Evolutionary conservation across 2,113 vertebrate genomes (phyloP).

Genomic region (Crotalus viridis): DNA sequence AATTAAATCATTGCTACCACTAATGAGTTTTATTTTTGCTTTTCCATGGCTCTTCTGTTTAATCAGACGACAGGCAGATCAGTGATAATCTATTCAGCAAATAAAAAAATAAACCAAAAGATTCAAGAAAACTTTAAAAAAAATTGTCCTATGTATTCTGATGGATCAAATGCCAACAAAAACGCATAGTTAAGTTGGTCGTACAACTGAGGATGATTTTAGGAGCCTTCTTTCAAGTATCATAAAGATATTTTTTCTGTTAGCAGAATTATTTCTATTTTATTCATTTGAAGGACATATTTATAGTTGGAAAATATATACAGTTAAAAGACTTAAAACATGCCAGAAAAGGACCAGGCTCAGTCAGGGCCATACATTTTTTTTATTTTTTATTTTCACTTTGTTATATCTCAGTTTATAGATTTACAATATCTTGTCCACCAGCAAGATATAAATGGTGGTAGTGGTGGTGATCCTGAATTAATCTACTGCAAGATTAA

Average conservation of each 20-base stretch:
- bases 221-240: not conserved
- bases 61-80: slow-evolving; percentile 17
- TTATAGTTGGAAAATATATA: not conserved
- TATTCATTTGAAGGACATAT: not conserved
- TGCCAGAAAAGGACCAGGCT: not conserved
- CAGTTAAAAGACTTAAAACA: not conserved
- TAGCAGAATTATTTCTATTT: not conserved
- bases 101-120: slow-evolving; percentile 18
- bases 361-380: not conserved
- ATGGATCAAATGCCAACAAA: slow-evolving; percentile 16
- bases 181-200: not conserved
- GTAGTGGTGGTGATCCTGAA: not conserved
- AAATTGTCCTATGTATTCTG: slow-evolving; percentile 1
- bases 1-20: slow-evolving; percentile 37
- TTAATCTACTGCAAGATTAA: not conserved
- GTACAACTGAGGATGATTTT: not conserved
- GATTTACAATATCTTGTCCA: not conserved
- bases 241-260: not conserved
- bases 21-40: not conserved
- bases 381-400: not conserved
- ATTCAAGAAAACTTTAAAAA: slow-evolving; percentile 33
- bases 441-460: not conserved
- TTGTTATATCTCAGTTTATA: not conserved
- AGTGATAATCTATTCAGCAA: slow-evolving; percentile 35
- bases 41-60: not conserved